A percentile compares a stretch with the other conserved stretches of the same genome.
Evolutionary conservation across 2,888 invertebrate genomes (phyloP).

Genomic region (Ophioninae sp.): DNA sequence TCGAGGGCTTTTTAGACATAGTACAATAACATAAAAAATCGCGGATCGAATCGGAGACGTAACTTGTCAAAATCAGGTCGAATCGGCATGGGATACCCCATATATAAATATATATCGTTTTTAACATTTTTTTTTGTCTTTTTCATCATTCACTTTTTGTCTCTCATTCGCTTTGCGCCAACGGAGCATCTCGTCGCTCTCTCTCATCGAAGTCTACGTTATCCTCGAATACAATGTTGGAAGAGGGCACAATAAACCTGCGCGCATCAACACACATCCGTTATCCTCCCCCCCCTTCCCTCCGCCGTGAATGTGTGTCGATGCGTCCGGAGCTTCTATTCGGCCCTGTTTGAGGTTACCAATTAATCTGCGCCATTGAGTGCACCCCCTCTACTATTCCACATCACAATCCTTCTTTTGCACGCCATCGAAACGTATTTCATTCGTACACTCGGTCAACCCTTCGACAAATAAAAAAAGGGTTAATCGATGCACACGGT

Average conservation of each 20-base stretch:
- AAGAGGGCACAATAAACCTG: slow-evolving; percentile 1
- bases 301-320: no score
- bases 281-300: no score
- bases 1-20: no score
- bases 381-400: not conserved
- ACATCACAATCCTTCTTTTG: not conserved
- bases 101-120: no score
- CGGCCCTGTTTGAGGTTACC: slow-evolving; percentile 36
- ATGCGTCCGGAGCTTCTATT: not conserved
- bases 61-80: no score
- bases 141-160: slow-evolving; percentile 26
- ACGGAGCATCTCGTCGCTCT: slow-evolving; percentile 7
- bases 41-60: no score
- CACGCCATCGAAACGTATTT: slow-evolving; percentile 39
- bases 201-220: slow-evolving; percentile 14
- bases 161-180: slow-evolving; percentile 37
- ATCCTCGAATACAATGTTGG: slow-evolving; percentile 29
- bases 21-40: no score
- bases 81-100: no score
- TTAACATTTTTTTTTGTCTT: slow-evolving; percentile 23
- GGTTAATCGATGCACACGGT: slow-evolving; percentile 27
- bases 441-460: slow-evolving; percentile 41
- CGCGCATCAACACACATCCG: not conserved
- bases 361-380: slow-evolving; percentile 49
- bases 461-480: slow-evolving; percentile 36